Percentiles rank a stretch among this genome's conserved stretches.
phyloP scores from a whole-genome alignment of 2,888 invertebrate species.

The Patella ulyssiponensis region DNA sequence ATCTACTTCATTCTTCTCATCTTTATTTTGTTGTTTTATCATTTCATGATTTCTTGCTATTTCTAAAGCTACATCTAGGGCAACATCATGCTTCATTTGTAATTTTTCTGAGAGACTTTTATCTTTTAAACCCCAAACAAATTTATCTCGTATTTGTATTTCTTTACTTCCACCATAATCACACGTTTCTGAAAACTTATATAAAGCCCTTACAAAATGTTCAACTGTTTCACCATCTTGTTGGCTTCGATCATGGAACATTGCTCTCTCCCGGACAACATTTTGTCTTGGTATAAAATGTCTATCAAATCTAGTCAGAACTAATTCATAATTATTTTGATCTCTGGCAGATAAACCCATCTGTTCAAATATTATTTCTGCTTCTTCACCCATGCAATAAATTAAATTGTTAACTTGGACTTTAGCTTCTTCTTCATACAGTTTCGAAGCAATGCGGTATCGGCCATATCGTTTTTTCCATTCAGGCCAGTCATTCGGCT shows the following conservation, averaged over 20 bases:
- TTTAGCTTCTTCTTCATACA: not conserved
- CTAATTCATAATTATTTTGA: not conserved
- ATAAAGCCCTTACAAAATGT: constrained; percentile 27
- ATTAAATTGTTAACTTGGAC: not conserved
- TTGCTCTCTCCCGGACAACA: constrained; percentile 34
- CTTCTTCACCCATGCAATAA: not conserved
- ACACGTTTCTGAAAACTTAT: constrained; percentile 31
- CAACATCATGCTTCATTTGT: not conserved
- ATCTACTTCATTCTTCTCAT: not conserved
- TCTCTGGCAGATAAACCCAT: not conserved
- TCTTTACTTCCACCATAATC: constrained; percentile 23
- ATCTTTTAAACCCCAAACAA: not conserved
- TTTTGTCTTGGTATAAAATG: constrained; percentile 36
- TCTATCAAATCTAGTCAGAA: constrained; percentile 28
- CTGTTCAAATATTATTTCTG: not conserved
- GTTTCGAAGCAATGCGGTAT: not conserved
- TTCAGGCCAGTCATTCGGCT: not conserved
- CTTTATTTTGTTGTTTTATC: not conserved
- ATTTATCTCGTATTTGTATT: constrained; percentile 27
- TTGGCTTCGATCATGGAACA: constrained; percentile 31
- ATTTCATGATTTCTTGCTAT: constrained; percentile 1
- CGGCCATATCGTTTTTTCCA: not conserved
- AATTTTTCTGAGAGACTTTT: not conserved
- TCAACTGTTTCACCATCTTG: constrained; percentile 33
- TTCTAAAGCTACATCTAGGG: not conserved